Evolutionary conservation across 2,888 invertebrate species (phyloP).

Genomic region (Drosophila antonietae): DNA sequence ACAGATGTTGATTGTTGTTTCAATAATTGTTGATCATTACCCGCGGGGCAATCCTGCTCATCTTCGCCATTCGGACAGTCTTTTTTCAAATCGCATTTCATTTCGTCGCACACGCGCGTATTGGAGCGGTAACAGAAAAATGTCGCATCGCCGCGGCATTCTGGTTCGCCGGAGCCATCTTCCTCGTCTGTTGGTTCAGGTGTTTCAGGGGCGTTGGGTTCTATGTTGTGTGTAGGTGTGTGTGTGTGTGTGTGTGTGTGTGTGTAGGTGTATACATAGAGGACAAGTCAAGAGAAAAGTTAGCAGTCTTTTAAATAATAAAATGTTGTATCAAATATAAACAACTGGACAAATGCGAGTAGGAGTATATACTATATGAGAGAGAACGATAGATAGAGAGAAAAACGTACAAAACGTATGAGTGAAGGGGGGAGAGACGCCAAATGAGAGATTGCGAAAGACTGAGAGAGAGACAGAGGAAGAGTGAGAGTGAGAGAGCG

Average conservation of each 20-base stretch:
- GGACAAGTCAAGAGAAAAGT: conserved; percentile 24
- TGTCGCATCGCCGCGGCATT: conserved; percentile 82
- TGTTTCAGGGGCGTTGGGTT: conserved; percentile 13
- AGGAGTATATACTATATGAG: neutral
- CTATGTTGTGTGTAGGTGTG: conserved; percentile 30
- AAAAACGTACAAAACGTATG: neutral
- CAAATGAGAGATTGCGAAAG: neutral
- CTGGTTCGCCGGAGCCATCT: conserved; percentile 61
- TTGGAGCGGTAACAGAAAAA: conserved; percentile 73
- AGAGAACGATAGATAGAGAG: neutral
- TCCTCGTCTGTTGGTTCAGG: conserved; percentile 25
- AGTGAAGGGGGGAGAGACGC: neutral
- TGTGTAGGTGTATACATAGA: conserved; percentile 15
- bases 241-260: conserved; percentile 20
- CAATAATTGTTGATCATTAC: conserved; percentile 39
- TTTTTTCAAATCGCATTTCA: conserved; percentile 75
- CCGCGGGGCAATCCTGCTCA: conserved; percentile 74
- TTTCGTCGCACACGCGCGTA: conserved; percentile 78
- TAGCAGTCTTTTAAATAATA: conserved; percentile 33
- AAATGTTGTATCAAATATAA: conserved; percentile 17
- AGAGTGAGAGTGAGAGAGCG: neutral
- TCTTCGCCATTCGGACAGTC: conserved; percentile 84
- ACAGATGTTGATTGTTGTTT: neutral
- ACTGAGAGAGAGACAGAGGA: too few relatives aligned
- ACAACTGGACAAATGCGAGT: neutral